Evolutionary conservation across 1,140 invertebrate species (phyloP), one percentile per base, ranked within the genome.

Genomic region (Coelopa frigida): DNA sequence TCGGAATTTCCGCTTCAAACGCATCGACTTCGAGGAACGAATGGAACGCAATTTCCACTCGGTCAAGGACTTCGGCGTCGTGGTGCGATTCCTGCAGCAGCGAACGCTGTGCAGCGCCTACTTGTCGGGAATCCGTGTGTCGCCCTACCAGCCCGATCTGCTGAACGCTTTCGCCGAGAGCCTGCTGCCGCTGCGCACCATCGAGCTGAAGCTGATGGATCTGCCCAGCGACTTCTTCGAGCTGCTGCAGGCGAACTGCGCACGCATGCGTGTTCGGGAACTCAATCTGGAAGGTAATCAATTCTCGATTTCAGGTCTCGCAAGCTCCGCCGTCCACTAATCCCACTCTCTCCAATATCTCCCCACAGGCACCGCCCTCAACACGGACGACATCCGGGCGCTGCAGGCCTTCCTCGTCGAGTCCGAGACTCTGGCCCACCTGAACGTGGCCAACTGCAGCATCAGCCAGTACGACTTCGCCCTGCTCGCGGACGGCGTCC

Each of bases 401-500:
- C 29, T 67, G 22, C 45, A 53, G 2, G 39, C 50, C 1, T 58
- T 61, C 31, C 18, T 67, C 17, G 27, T 63, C 22, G 38, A 35
- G 39, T 54, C 32, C 20, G 17, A 39, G 2, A 59, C 50, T 1
- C 37, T 67, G 40, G 48, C 46, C 2, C 10, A 40, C 2, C 43
- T 67, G 1, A 59, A 61, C 36, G 55, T 67, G 1, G 44, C 49
- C 24, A 38, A 38, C 23, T 66, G 62, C 44, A 48, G 29, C 18
- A 17, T 67, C 23, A 57, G 21, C 2, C 62, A 66, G 27, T 61
- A 52, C n/a, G 59, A 61, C 20, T 67, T 67, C 12, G 49, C 54
- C 6, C 4, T 53, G 6, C 21, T 67, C 7, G 63, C 60, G 0
- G 63, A 67, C 44, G 63, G 53, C 0, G 49, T 67, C 3, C 8